These are phyloP conservation scores for Dendroctonus ponderosae DNA, from an alignment of 1,140 invertebrate genomes.

Conservation along the genomic window DNA sequence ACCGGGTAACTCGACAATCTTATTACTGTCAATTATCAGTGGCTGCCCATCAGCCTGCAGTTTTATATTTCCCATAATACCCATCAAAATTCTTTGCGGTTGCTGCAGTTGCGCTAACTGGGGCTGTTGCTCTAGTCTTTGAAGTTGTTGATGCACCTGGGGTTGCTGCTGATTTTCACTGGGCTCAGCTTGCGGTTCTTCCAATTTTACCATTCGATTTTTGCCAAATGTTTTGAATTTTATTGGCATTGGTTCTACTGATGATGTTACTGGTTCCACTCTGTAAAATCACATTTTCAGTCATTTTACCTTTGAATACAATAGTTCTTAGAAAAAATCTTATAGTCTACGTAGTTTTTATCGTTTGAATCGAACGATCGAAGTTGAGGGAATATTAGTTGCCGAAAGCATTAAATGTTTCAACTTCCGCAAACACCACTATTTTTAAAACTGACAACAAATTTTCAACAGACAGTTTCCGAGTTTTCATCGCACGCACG, in stretches of 20 bases:
- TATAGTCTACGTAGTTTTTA: too few relatives aligned
- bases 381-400: too few relatives aligned
- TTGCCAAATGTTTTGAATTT: conserved; percentile 47
- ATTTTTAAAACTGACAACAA: too few relatives aligned
- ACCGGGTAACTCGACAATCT: conserved; percentile 39
- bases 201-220: conserved; percentile 25
- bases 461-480: too few relatives aligned
- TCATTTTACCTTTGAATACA: not conserved
- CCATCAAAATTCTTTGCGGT: conserved; percentile 36
- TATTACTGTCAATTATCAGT: conserved; percentile 39
- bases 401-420: too few relatives aligned
- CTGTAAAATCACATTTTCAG: conserved; percentile 11
- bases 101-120: conserved; percentile 8
- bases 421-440: too few relatives aligned
- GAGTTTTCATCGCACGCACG: too few relatives aligned
- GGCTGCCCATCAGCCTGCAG: conserved; percentile 31
- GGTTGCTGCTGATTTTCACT: not conserved
- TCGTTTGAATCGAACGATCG: too few relatives aligned
- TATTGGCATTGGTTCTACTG: conserved; percentile 46
- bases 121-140: conserved; percentile 10
- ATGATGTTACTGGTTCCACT: conserved; percentile 48
- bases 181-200: conserved; percentile 19
- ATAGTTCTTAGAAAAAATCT: not conserved
- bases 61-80: conserved; percentile 42
- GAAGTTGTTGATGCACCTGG: not conserved